Base-by-base conservation (phyloP, 2,888 invertebrate genomes). In the Lamproptera curius region DNA sequence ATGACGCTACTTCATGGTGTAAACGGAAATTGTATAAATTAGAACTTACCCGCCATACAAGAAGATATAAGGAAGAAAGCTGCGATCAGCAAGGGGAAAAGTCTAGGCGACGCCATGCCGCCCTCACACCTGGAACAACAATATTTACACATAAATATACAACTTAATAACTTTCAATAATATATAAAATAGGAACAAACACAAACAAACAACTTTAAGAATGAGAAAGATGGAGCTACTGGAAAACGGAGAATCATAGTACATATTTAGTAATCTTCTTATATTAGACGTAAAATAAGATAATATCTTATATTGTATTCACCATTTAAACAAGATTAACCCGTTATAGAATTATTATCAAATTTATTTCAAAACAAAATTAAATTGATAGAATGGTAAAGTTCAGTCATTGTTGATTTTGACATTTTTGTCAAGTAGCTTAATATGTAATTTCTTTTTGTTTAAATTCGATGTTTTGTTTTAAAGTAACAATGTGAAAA, bases 11-110 rank as follows among this genome's bases (percentile, higher is more conserved):
- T n/a, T n/a, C n/a, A n/a, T n/a, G n/a, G n/a, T n/a, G n/a, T n/a
- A n/a, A n/a, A n/a, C n/a, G n/a, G n/a, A n/a, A n/a, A n/a, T n/a
- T n/a, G n/a, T n/a, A n/a, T n/a, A n/a, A n/a, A n/a, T n/a, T n/a
- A n/a, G n/a, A n/a, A 39, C 75, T 72, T 56, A 81, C 81, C 80
- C 43, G 77, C 81, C 37, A 54, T 58, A 52, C 67, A 63, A 13
- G 57, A 41, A n/a, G 68, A 54, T 14, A 65, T 46, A 36, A 74
- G 36, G 46, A 56, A 51, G 42, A 71, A 57, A 34, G 60, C 58
- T 13, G 65, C 67, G 35, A 73, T 31, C 55, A 75, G 61, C 56
- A 66, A 48, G 46, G 67, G 46, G 52, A 57, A 41, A 39, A 54
- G 51, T 50, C 55, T 59, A 42, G 67, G 66, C 70, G 74, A 73